These are phyloP conservation scores for Cecidostiba fungosa DNA, from an alignment of 2,888 invertebrate species.

Conservation along the genomic window DNA sequence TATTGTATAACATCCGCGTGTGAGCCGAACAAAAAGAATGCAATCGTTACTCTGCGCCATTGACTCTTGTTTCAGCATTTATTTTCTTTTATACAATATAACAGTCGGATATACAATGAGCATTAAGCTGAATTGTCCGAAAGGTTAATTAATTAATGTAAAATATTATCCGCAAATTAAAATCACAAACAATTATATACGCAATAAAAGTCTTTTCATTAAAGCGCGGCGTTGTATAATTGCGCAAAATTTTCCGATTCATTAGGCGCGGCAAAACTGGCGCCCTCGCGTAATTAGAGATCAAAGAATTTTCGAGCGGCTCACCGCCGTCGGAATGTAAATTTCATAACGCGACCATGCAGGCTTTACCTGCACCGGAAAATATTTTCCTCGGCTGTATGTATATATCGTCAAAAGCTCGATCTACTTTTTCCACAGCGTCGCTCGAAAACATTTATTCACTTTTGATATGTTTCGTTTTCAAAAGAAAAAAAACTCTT, in stretches of 20 bases:
- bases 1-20: neutral
- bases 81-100: neutral
- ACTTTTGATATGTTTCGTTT: neutral
- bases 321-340: neutral
- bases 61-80: neutral
- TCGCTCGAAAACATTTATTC: neutral
- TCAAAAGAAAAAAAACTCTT: neutral
- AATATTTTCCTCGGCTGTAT: neutral
- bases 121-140: neutral
- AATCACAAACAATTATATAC: neutral
- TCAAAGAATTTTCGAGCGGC: neutral
- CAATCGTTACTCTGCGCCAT: neutral
- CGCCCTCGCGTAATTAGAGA: neutral
- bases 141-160: neutral
- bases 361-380: neutral
- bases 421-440: neutral
- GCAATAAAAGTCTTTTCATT: neutral
- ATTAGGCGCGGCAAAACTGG: neutral
- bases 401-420: conserved; percentile 8
- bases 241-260: neutral
- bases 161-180: neutral
- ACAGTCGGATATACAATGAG: neutral
- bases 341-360: neutral
- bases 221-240: neutral
- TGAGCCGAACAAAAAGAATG: neutral